phyloP scores from a whole-genome alignment of 2,888 invertebrate species.

The Rhogogaster chlorosoma region DNA sequence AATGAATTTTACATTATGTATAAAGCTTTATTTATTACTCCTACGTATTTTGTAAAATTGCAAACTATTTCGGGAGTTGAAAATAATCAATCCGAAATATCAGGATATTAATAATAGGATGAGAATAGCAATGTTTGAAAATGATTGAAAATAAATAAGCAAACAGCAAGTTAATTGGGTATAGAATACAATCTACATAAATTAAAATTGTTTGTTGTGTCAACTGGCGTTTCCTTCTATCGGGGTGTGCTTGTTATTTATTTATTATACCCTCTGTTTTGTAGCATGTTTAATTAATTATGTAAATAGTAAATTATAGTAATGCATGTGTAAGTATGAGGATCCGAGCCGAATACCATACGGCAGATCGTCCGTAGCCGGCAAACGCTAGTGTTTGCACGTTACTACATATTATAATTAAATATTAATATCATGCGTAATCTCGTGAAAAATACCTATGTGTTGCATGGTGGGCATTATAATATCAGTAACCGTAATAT shows the following conservation, averaged over 20 bases:
- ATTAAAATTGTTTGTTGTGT: neutral
- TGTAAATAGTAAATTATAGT: neutral
- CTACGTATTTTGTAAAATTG: neutral
- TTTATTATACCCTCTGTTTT: neutral
- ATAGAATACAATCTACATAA: neutral
- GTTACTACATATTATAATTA: no score
- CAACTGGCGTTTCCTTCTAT: neutral
- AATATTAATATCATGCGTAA: no score
- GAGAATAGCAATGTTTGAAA: neutral
- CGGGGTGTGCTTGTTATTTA: neutral
- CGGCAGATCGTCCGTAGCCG: no score
- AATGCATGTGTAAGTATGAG: neutral
- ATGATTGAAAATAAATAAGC: slow-evolving; percentile 9
- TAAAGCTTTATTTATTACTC: neutral
- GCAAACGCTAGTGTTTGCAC: no score
- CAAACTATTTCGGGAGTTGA: neutral
- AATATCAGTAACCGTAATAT: no score
- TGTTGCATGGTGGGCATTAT: no score
- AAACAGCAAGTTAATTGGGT: slow-evolving; percentile 2
- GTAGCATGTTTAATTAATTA: neutral
- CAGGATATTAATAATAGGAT: neutral
- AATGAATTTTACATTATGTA: neutral
- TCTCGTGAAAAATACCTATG: no score
- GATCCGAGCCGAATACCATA: no score
- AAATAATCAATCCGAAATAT: neutral